phyloP scores from a whole-genome alignment of 2,797 vertebrate species.

The Rhabdophis nuchalis region DNA sequence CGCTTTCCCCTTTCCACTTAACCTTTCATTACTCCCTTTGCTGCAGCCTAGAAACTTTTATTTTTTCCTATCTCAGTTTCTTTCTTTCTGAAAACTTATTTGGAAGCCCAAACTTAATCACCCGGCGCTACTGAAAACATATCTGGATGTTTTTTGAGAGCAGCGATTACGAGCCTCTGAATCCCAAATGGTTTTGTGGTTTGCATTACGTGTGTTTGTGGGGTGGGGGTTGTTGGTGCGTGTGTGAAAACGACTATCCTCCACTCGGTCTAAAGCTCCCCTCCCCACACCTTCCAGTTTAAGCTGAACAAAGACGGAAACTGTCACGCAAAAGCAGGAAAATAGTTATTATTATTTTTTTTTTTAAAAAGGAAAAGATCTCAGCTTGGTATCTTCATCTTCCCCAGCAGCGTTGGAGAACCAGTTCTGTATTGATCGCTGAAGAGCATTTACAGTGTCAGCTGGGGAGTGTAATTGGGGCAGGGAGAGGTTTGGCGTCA shows the following conservation, averaged over 20 bases:
- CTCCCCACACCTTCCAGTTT: rapidly evolving
- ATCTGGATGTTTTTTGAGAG: background rate
- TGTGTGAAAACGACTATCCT: background rate
- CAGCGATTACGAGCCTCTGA: background rate
- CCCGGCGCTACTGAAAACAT: background rate
- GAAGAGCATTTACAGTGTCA: constrained; percentile 15
- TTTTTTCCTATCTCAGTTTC: no score
- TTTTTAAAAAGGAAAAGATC: background rate
- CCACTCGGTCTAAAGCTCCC: rapidly evolving
- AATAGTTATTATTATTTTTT: no score
- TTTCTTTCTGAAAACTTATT: background rate
- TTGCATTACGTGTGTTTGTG: background rate
- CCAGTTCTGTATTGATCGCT: constrained; percentile 11
- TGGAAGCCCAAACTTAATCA: background rate
- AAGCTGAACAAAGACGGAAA: background rate
- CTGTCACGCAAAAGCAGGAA: background rate
- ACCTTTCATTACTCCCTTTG: background rate
- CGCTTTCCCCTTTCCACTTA: background rate
- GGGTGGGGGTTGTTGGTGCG: no score
- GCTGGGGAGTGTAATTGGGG: background rate
- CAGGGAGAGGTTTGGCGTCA: background rate
- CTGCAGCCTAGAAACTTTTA: background rate
- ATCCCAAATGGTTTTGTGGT: background rate
- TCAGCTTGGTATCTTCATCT: background rate
- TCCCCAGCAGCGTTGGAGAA: constrained; percentile 2